phyloP scores from a whole-genome alignment of 2,888 invertebrate genomes.

The Latheticus oryzae region DNA sequence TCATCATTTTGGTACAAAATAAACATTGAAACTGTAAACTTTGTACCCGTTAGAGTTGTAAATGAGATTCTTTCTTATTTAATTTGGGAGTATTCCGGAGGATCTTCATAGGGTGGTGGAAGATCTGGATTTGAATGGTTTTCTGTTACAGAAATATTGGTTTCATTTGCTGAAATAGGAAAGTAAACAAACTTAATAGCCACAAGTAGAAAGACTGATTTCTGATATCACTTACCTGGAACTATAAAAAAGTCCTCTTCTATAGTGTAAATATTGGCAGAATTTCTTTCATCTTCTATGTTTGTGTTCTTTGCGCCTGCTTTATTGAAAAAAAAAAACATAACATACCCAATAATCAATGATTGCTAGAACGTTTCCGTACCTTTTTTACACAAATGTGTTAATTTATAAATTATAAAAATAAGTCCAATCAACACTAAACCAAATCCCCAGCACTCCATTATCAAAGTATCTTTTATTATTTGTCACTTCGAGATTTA shows the following conservation, averaged over 20 bases:
- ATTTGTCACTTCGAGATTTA: no score
- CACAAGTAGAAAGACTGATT: not conserved
- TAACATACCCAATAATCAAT: not conserved
- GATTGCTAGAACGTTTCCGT: not conserved
- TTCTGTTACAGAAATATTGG: no score
- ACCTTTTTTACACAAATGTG: conserved; percentile 12
- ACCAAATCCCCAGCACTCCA: conserved; percentile 17
- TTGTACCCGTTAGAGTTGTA: not conserved
- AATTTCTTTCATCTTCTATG: not conserved
- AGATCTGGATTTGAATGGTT: no score
- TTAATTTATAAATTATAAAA: conserved; percentile 8
- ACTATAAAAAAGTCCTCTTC: conserved; percentile 18
- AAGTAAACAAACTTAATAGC: not conserved
- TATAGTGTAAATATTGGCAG: conserved; percentile 8
- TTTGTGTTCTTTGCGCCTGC: conserved; percentile 3
- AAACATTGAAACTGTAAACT: conserved; percentile 19
- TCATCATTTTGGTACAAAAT: not conserved
- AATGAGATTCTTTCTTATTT: not conserved
- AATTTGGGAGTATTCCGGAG: conserved; percentile 19
- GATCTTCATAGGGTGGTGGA: conserved; percentile 1
- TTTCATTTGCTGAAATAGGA: not conserved
- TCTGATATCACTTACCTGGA: conserved; percentile 6
- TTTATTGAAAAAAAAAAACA: not conserved
- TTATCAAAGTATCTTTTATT: not conserved
- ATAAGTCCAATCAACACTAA: conserved; percentile 7